These are phyloP conservation scores for Octopus bimaculoides DNA, from an alignment of 1,140 invertebrate genomes.

Conservation along the genomic window DNA sequence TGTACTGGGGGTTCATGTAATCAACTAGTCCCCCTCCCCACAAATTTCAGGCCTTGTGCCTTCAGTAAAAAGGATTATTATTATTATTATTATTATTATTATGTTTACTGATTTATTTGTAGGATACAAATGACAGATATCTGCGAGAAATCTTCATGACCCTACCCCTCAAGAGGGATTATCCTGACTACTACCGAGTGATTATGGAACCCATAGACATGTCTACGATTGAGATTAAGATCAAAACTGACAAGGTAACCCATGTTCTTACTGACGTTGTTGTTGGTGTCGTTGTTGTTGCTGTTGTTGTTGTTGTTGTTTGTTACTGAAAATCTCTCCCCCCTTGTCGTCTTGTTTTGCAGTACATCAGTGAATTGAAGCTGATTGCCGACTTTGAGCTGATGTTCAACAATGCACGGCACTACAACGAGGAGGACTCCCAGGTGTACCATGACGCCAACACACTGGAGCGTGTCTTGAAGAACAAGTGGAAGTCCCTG, in stretches of 20 bases:
- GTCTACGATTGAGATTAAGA: conserved; percentile 88
- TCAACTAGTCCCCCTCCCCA: no score
- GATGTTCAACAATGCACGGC: conserved; percentile 94
- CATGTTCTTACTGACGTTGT: not conserved
- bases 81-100: no score
- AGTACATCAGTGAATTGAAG: conserved; percentile 67
- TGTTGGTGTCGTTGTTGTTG: not conserved
- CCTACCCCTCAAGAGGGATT: conserved; percentile 91
- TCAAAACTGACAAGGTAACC: conserved; percentile 67
- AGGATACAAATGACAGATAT: conserved; percentile 79
- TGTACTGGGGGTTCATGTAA: no score
- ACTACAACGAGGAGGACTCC: conserved; percentile 95
- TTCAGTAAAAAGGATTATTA: no score
- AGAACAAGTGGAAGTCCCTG: conserved; percentile 71
- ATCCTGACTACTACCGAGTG: conserved; percentile 94
- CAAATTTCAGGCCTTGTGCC: no score
- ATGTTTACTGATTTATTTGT: conserved; percentile 13
- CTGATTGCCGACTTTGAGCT: conserved; percentile 72
- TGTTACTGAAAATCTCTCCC: no score
- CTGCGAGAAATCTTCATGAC: conserved; percentile 93
- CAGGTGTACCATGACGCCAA: conserved; percentile 93
- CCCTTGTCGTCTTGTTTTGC: conserved; percentile 18
- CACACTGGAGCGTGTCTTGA: conserved; percentile 78
- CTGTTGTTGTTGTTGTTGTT: no score
- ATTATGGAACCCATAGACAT: conserved; percentile 94